Conservation (phyloP, 2,888 invertebrate species). For the Gortyna flavago region DNA sequence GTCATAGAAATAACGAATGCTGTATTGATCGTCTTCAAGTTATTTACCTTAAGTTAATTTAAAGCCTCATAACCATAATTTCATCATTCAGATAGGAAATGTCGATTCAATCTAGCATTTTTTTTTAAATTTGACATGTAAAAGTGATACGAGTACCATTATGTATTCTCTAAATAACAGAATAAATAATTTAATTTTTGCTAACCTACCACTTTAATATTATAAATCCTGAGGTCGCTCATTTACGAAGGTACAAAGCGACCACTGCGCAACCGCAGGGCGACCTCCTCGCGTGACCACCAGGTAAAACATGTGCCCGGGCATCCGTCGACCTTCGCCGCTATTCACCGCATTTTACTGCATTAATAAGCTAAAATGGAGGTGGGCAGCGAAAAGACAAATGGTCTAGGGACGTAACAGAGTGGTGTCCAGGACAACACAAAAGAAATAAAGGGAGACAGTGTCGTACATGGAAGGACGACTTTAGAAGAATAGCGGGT, state of each 20-base stretch:
- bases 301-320: constrained; percentile 28
- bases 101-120: background rate
- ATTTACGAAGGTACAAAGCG: constrained; percentile 39
- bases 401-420: too few relatives aligned
- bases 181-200: constrained; percentile 1
- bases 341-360: constrained; percentile 44
- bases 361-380: background rate
- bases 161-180: background rate
- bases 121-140: background rate
- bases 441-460: background rate
- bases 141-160: background rate
- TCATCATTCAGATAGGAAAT: background rate
- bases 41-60: background rate
- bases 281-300: constrained; percentile 33
- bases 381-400: background rate
- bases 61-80: background rate
- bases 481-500: background rate
- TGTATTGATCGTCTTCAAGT: background rate
- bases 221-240: constrained; percentile 16
- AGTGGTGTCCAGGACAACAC: background rate
- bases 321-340: constrained; percentile 21
- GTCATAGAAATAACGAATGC: background rate
- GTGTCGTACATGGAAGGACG: background rate
- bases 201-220: constrained; percentile 7
- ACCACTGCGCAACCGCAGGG: constrained; percentile 38